Base-by-base conservation (phyloP, 2,797 vertebrate genomes). In the Eidolon dupreanum region DNA sequence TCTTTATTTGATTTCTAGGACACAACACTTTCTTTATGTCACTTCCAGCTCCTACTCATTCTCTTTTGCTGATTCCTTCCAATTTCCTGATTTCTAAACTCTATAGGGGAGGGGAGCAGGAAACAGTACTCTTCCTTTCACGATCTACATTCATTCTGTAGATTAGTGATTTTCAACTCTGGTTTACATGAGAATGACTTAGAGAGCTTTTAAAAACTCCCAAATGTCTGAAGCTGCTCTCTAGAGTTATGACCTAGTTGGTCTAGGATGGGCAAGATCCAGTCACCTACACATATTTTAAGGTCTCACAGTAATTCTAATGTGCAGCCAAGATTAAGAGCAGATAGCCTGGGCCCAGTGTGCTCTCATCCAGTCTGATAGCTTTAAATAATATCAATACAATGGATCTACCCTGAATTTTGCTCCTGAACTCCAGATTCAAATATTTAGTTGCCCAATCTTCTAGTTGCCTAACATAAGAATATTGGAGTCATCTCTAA, bases 151-250 rank as follows among this genome's bases (percentile, higher is more conserved):
- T 90, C 66, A 68, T 36, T 61, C 43, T 85, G 43, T 33, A 82
- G n/a, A 16, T 75, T 38, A 53, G 28, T 94, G 59, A 79, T 81
- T 75, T 79, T 87, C 79, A 93, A 83, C 17, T 5, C 46, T 71
- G 46, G 49, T 75, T 95, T 91, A 41, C 22, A 24, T 49, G n/a
- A 92, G 51, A 88, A 66, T 85, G 51, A 75, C 66, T 57, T 74
- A 13, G 6, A 88, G 87, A 95, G 73, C 33, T 96, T 91, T 88
- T 38, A 83, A 83, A 96, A 68, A 92, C 26, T 65, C 61, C 51
- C 41, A 88, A 90, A 20, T 75, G 43, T 53, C 51, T 82, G 53
- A 13, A 6, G 46, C 49, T 61, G 31, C 83, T 8, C 66, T 28
- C 22, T 5, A 16, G 74, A 88, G 12, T 71, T 81, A 63, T 43